Evolutionary conservation across 2,888 invertebrate genomes (phyloP).

Genomic region (Sisyra terminalis): DNA sequence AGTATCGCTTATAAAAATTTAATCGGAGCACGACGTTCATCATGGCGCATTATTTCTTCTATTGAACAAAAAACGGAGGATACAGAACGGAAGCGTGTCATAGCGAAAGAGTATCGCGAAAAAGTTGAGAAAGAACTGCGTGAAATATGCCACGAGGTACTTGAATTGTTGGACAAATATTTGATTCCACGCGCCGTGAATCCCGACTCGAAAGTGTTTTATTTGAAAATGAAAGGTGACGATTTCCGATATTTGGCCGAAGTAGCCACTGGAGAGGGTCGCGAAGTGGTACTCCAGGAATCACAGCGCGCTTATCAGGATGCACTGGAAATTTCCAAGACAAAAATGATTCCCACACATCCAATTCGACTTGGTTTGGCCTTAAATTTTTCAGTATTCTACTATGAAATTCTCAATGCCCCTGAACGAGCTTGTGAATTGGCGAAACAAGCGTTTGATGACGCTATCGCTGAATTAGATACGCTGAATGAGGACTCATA

Average conservation of each 20-base stretch:
- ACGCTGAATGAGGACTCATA: constrained; percentile 99
- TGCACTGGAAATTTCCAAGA: constrained; percentile 95
- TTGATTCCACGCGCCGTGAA: constrained; percentile 98
- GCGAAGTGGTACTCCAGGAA: constrained; percentile 59
- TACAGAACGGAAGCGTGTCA: constrained; percentile 96
- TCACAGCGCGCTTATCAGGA: constrained; percentile 97
- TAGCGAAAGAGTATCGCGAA: constrained; percentile 99
- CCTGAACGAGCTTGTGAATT: constrained; percentile 98
- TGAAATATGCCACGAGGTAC: constrained; percentile 97
- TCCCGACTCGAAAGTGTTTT: constrained; percentile 99
- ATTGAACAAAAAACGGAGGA: constrained; percentile 99
- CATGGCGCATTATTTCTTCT: constrained; percentile 97
- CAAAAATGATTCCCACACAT: constrained; percentile 98
- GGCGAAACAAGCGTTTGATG: constrained; percentile 99
- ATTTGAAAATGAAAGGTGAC: constrained; percentile 99
- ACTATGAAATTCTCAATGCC: constrained; percentile 99
- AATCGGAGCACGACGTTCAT: constrained; percentile 88
- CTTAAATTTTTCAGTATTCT: constrained; percentile 99
- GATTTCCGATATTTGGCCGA: constrained; percentile 99
- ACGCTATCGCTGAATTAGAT: constrained; percentile 99
- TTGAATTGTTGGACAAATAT: constrained; percentile 96
- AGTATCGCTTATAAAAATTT: constrained; percentile 99
- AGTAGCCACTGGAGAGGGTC: constrained; percentile 96
- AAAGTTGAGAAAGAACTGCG: constrained; percentile 98
- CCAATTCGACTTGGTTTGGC: constrained; percentile 98